Evolutionary conservation across 2,113 vertebrate species (phyloP).

Genomic region (Melierax canorus): DNA sequence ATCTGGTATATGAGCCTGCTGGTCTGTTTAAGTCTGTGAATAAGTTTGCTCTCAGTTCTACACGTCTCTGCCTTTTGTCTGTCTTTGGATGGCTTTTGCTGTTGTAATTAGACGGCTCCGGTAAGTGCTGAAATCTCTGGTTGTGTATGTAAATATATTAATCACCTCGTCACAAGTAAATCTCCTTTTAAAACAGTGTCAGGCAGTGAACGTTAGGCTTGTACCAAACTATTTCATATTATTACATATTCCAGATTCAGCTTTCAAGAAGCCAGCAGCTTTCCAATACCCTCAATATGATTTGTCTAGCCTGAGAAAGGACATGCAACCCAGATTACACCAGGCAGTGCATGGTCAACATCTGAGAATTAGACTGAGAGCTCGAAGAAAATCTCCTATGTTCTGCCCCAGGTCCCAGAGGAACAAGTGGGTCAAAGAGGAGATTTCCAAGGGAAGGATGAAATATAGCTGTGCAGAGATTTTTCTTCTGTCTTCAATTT

Average conservation of each 20-base stretch:
- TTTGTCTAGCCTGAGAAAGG: not conserved
- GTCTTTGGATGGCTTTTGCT: not conserved
- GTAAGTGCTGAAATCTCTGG: not conserved
- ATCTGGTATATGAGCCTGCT: not conserved
- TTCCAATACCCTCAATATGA: not conserved
- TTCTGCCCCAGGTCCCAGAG: not conserved
- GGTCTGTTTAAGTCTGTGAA: not conserved
- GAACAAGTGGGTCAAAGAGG: not conserved
- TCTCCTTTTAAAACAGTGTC: not conserved
- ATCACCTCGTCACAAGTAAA: not conserved
- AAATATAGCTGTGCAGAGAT: not conserved
- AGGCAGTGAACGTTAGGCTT: not conserved
- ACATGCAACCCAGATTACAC: not conserved
- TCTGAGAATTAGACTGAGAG: not conserved
- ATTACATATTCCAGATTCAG: not conserved
- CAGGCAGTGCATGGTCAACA: not conserved
- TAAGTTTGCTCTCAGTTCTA: not conserved
- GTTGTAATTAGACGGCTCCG: not conserved
- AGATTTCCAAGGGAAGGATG: not conserved
- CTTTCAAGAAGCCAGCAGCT: not conserved
- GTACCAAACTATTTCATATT: not conserved
- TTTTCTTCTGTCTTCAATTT: not conserved
- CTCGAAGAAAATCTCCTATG: not conserved
- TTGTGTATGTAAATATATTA: not conserved
- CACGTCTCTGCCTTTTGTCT: not conserved